Evolutionary conservation across 2,888 invertebrate species (phyloP).

Genomic region (Agrochola lychnidis): DNA sequence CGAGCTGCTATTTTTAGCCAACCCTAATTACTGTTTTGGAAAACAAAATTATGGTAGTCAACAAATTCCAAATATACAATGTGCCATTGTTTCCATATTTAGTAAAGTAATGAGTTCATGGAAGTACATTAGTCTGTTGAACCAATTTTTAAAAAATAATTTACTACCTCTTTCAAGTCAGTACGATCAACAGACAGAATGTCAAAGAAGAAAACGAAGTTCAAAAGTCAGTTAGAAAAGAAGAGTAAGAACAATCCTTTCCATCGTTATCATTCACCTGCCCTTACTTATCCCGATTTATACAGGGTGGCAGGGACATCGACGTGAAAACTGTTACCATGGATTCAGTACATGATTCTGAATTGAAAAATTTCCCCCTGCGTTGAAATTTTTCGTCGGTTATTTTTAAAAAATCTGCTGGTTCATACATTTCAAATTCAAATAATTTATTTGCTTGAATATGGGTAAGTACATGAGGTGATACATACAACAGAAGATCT

Average conservation of each 20-base stretch:
- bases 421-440: too few species aligned
- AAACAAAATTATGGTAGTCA: slow-evolving; percentile 42
- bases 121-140: slow-evolving; percentile 5
- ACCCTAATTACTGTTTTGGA: slow-evolving; percentile 57
- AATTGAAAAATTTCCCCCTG: too few species aligned
- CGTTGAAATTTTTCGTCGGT: too few species aligned
- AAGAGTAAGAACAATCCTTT: neutral
- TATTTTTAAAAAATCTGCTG: too few species aligned
- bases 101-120: slow-evolving; percentile 13
- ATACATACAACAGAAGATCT: too few species aligned
- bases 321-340: too few species aligned
- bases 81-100: slow-evolving; percentile 43
- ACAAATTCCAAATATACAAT: slow-evolving; percentile 32
- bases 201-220: too few species aligned
- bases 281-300: neutral
- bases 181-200: neutral
- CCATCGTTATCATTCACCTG: neutral
- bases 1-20: slow-evolving; percentile 67
- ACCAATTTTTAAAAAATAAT: neutral
- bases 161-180: neutral
- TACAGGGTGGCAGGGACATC: too few species aligned
- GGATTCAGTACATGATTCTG: too few species aligned
- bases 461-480: too few species aligned
- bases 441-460: too few species aligned
- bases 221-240: neutral